A percentile compares a stretch with the other conserved stretches of the same genome.
Conservation (phyloP, 2,888 invertebrate species). For the Eugnorisma glareosa region DNA sequence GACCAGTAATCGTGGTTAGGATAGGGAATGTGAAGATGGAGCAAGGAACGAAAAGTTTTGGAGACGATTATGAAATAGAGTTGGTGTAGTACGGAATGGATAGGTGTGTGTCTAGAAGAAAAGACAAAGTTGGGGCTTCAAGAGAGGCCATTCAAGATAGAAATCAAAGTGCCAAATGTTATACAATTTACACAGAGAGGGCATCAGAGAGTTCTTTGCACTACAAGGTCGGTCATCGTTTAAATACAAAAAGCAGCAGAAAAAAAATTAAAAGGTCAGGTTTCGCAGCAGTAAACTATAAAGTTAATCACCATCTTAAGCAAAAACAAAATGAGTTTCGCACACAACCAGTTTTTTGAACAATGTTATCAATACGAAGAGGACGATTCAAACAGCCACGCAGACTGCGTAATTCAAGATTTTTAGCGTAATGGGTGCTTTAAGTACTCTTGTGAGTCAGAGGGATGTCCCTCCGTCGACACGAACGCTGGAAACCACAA, state of each 20-base stretch:
- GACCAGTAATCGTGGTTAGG: background rate
- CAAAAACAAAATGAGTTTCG: conserved; percentile 22
- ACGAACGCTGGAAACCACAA: conserved; percentile 57
- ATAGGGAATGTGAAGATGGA: background rate
- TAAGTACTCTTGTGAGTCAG: conserved; percentile 35
- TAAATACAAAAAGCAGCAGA: background rate
- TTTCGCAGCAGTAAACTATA: background rate
- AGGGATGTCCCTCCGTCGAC: conserved; percentile 42
- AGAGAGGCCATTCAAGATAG: background rate
- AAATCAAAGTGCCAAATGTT: background rate
- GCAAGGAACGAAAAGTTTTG: background rate
- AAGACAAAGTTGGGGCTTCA: background rate
- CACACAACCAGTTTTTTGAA: background rate
- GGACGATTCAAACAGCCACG: background rate
- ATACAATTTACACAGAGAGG: too few relatives aligned
- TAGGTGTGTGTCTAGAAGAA: background rate
- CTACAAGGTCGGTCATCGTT: background rate
- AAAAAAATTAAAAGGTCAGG: background rate
- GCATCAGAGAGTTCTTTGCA: background rate
- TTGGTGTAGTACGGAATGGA: too few relatives aligned
- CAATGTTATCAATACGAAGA: background rate
- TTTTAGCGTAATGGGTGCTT: conserved; percentile 19
- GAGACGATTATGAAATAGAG: background rate
- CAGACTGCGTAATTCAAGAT: background rate
- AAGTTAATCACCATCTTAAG: background rate